phyloP scores from a whole-genome alignment of 2,797 vertebrate species.

The Xerus rutilus region DNA sequence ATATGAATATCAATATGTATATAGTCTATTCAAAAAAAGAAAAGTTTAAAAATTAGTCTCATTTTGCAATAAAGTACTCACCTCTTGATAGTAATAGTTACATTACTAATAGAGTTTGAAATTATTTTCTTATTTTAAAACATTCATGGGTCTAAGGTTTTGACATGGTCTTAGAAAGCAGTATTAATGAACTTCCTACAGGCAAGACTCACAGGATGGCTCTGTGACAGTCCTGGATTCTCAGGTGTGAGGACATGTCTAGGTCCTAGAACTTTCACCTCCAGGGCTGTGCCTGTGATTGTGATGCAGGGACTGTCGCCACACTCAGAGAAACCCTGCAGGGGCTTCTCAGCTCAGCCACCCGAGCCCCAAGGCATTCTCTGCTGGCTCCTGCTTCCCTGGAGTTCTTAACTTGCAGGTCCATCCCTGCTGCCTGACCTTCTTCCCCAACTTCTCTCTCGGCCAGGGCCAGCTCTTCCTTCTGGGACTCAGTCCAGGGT shows the following conservation, averaged over 20 bases:
- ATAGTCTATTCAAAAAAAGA: background rate
- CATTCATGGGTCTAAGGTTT: background rate
- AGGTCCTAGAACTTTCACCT: fast-evolving
- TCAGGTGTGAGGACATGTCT: fast-evolving
- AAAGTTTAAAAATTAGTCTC: background rate
- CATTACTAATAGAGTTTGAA: background rate
- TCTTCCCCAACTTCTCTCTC: background rate
- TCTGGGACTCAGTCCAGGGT: background rate
- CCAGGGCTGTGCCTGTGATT: fast-evolving
- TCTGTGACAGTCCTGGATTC: background rate
- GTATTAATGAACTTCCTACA: too few species aligned
- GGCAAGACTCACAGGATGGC: background rate
- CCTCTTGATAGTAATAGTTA: background rate
- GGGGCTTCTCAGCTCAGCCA: background rate
- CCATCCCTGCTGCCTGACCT: background rate
- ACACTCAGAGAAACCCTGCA: background rate
- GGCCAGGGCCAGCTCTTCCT: background rate
- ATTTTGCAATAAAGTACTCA: background rate
- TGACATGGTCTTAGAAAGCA: background rate
- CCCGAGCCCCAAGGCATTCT: fast-evolving
- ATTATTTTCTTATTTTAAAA: background rate
- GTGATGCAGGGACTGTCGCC: fast-evolving
- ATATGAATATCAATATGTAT: too few species aligned
- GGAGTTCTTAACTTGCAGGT: background rate
- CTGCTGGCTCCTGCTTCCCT: background rate